Evolutionary conservation across 1,140 invertebrate species (phyloP), one percentile per base, ranked within the genome.

Genomic region (Sweltsa coloradensis): DNA sequence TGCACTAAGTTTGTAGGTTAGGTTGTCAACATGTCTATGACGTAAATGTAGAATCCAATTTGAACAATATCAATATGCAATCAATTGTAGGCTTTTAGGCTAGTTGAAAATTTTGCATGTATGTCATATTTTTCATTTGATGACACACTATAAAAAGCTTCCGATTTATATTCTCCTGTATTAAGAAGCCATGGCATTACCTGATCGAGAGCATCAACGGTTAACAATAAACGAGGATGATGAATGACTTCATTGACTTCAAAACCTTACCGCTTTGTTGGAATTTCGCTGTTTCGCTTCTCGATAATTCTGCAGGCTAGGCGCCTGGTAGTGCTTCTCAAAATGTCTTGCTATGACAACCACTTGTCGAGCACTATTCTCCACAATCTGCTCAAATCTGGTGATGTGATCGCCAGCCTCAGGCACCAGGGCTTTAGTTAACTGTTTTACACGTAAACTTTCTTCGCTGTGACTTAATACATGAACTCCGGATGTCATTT

Each of bases 321-420:
- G 76, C 29, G 65, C 66, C 53, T 79, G 67, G n/a, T n/a, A n/a
- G 50, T 80, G 76, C 51, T 75, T 70, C 49, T 83, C 78, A 83
- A 83, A 87, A 53, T 84, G 75, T 41, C 68, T 72, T 3, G 74
- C 74, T 50, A 85, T 63, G 51, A 64, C 70, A 7, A 76, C 61
- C 34, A 85, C 57, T 62, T 75, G 71, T 56, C 74, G 71, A 23
- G 69, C 67, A 54, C 71, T 75, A 13, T 65, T 62, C 50, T 83
- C 75, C 21, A 84, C 72, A 4, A 76, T 55, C 41, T 59, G 57
- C 63, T 78, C 69, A 23, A 82, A 55, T 62, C 83, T 83, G 4
- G 62, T 57, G 29, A 83, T 66, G 59, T 83, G 83, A 31, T 72
- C 70, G 36, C 79, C 75, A 6, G 71, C 71, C 55, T 79, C 68